A percentile compares a stretch with the other conserved stretches of the same genome.
Conservation (phyloP, 1,140 invertebrate genomes). For the Temnothorax curvispinosus region DNA sequence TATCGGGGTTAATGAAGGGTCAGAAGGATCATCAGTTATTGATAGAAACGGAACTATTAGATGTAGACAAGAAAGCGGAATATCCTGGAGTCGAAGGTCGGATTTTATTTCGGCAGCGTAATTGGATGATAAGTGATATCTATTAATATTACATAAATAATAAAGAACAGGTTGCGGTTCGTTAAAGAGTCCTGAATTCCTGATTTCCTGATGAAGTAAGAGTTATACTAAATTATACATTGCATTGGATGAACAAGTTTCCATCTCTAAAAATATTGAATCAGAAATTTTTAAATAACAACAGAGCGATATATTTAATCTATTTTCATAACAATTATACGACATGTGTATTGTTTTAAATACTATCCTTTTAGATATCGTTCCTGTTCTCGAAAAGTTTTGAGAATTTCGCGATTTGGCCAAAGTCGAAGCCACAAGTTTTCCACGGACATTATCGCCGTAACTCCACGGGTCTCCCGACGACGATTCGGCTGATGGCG, state of each 20-base stretch:
- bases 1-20: slow-evolving; percentile 54
- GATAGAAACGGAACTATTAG: slow-evolving; percentile 34
- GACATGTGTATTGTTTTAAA: neutral
- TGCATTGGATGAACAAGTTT: neutral
- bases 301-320: neutral
- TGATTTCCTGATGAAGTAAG: neutral
- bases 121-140: slow-evolving; percentile 30
- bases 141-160: slow-evolving; percentile 30
- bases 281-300: neutral
- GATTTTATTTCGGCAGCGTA: neutral
- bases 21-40: slow-evolving; percentile 50
- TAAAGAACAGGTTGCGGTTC: neutral
- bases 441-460: slow-evolving; percentile 14
- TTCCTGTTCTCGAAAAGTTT: neutral
- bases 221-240: neutral
- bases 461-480: slow-evolving; percentile 8
- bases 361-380: neutral
- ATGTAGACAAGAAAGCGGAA: slow-evolving; percentile 5
- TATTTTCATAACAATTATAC: neutral
- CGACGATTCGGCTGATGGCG: slow-evolving; percentile 27
- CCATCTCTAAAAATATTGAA: neutral
- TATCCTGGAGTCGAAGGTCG: neutral
- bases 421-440: neutral
- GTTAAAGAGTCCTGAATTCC: neutral
- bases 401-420: neutral